These are phyloP conservation scores for Pachymerium ferrugineum DNA, from an alignment of 2,888 invertebrate genomes.

Conservation along the genomic window DNA sequence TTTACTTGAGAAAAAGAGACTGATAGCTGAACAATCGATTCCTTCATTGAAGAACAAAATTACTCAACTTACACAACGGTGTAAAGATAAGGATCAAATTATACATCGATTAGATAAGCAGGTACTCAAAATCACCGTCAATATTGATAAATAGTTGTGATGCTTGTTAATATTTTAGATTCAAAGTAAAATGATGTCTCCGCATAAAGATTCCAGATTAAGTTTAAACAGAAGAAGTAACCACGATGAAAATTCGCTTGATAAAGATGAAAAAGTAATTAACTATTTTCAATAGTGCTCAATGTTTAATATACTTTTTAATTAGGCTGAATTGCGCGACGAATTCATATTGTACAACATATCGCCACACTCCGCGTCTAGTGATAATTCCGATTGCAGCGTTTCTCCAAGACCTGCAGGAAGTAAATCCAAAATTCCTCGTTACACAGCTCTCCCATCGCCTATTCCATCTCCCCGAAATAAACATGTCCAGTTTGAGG, in stretches of 20 bases:
- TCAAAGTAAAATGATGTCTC: constrained; percentile 2
- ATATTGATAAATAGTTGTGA: no score
- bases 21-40: constrained; percentile 21
- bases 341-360: not conserved
- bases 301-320: not conserved
- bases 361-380: not conserved
- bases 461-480: constrained; percentile 12
- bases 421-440: constrained; percentile 17
- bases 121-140: no score
- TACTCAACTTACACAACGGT: constrained; percentile 20
- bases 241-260: not conserved
- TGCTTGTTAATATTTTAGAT: no score
- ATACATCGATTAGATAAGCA: constrained; percentile 31
- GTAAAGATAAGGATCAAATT: constrained; percentile 32
- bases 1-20: constrained; percentile 31
- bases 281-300: not conserved
- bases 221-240: not conserved
- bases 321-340: not conserved
- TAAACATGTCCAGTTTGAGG: constrained; percentile 1
- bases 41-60: constrained; percentile 32
- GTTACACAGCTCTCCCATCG: constrained; percentile 23
- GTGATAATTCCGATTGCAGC: not conserved
- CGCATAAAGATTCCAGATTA: not conserved
- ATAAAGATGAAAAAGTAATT: constrained; percentile 1
- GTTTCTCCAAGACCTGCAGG: not conserved